phyloP scores from a whole-genome alignment of 2,113 vertebrate species.

The Brevimyrus niger region DNA sequence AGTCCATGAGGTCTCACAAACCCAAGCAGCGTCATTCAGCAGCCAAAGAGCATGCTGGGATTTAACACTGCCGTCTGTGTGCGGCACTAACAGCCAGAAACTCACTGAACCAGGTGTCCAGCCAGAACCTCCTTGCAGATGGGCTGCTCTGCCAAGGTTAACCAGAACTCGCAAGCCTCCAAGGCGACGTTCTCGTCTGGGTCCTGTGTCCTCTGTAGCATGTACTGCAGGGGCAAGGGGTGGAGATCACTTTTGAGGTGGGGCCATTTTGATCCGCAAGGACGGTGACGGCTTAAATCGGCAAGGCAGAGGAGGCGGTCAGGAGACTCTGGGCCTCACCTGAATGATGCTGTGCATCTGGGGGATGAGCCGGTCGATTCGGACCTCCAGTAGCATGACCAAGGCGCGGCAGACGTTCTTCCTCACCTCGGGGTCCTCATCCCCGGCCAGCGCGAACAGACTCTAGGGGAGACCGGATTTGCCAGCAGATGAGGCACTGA shows the following conservation, averaged over 20 bases:
- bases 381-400: conserved; percentile 89
- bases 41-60: background rate
- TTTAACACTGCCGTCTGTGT: background rate
- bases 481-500: background rate
- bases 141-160: conserved; percentile 89
- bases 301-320: background rate
- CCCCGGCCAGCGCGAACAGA: conserved; percentile 81
- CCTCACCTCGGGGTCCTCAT: conserved; percentile 84
- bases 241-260: background rate
- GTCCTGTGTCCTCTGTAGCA: conserved; percentile 92
- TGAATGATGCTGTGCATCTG: conserved; percentile 98
- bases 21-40: background rate
- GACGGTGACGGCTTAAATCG: background rate
- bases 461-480: conserved; percentile 54
- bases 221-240: conserved; percentile 62
- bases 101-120: conserved; percentile 85
- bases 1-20: background rate
- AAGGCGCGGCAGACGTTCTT: conserved; percentile 89
- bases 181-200: conserved; percentile 90
- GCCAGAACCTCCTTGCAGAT: conserved; percentile 91
- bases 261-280: background rate
- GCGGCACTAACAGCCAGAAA: conserved; percentile 7
- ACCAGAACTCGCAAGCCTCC: conserved; percentile 95
- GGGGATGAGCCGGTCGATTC: conserved; percentile 88
- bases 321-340: conserved; percentile 46